Conservation (phyloP, 2,797 vertebrate genomes). For the Mus minutoides region DNA sequence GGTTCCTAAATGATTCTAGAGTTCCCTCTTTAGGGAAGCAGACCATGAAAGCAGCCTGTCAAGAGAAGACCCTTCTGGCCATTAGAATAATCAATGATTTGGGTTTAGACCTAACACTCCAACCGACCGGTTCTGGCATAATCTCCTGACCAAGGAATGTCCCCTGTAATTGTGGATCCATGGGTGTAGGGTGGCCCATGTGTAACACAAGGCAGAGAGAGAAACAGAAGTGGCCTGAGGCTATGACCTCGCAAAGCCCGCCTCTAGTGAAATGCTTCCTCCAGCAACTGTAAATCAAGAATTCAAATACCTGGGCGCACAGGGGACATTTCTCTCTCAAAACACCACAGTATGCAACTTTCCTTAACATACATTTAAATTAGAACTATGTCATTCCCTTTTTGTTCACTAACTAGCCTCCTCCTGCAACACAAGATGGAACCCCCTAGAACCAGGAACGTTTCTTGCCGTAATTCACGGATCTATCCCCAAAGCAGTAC, state of each 20-base stretch:
- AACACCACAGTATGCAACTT: neutral
- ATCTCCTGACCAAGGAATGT: neutral
- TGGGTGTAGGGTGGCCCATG: no score
- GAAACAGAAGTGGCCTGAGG: neutral
- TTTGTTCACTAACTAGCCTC: neutral
- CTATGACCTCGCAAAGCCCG: neutral
- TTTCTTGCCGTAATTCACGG: neutral
- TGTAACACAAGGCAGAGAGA: no score
- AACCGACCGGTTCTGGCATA: neutral
- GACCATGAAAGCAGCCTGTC: neutral
- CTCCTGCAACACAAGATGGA: neutral
- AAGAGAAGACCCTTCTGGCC: neutral
- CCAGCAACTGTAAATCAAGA: neutral
- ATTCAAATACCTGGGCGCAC: no score
- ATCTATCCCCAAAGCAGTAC: neutral
- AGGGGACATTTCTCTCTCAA: neutral
- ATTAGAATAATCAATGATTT: neutral
- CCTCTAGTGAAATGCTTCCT: neutral
- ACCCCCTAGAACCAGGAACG: neutral
- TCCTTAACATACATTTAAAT: neutral
- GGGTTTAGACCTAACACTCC: neutral
- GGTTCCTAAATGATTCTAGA: neutral
- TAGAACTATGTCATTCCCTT: neutral
- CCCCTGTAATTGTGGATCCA: neutral
- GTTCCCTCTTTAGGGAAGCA: neutral